Conservation (phyloP, 2,113 vertebrate species). For the Hippocampus guttulatus region DNA sequence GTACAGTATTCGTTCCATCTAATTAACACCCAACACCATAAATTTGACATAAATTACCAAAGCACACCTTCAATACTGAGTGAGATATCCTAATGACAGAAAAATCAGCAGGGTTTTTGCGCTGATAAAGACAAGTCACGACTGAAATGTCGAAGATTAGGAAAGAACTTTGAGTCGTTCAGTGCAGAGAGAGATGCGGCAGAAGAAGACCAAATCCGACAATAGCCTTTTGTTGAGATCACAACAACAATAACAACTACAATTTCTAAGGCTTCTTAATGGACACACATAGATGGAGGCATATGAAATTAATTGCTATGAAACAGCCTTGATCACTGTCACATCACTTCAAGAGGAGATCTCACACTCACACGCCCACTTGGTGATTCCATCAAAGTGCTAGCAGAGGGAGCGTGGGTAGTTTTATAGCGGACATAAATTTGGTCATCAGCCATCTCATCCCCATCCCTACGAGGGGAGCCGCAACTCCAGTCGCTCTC, state of each 20-base stretch:
- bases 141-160: neutral
- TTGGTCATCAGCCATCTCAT: conserved; percentile 49
- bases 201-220: too few species aligned
- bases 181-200: too few species aligned
- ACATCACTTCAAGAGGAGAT: conserved; percentile 49
- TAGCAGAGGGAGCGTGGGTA: conserved; percentile 68
- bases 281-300: neutral
- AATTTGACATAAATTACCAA: too few species aligned
- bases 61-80: too few species aligned
- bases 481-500: conserved; percentile 29
- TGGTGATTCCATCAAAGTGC: conserved; percentile 63
- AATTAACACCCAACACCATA: too few species aligned
- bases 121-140: neutral
- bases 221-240: neutral
- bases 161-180: neutral
- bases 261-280: neutral
- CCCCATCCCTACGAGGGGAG: conserved; percentile 31
- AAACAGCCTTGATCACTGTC: conserved; percentile 20
- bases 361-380: conserved; percentile 59
- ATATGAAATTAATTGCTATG: neutral
- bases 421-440: conserved; percentile 54
- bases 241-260: neutral
- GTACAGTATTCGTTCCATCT: too few species aligned
- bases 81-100: too few species aligned
- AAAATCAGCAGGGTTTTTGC: neutral